A percentile compares a stretch with the other conserved stretches of the same genome.
These are phyloP conservation scores for Meriones psammophilus DNA, from an alignment of 2,797 vertebrate genomes.

Conservation along the genomic window DNA sequence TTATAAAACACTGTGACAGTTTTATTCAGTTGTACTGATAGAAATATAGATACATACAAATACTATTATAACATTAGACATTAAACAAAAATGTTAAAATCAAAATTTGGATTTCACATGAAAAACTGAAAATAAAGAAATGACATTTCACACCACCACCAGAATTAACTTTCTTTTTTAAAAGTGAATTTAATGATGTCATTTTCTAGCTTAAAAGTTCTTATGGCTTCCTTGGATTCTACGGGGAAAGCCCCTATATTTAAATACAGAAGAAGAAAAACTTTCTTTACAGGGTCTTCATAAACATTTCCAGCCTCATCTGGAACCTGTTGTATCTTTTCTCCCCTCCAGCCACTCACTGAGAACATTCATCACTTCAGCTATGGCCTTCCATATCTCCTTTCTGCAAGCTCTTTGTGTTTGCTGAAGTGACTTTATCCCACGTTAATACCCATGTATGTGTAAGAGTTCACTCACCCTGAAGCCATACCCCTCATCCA, in stretches of 20 bases:
- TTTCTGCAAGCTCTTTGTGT: neutral
- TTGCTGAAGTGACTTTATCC: neutral
- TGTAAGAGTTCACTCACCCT: neutral
- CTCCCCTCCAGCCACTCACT: neutral
- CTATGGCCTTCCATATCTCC: neutral
- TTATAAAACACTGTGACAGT: neutral
- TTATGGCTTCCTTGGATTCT: neutral
- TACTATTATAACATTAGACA: neutral
- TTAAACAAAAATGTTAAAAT: neutral
- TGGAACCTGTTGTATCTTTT: neutral
- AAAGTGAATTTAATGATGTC: neutral
- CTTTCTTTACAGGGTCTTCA: neutral
- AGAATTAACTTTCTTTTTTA: neutral
- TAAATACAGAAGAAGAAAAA: neutral
- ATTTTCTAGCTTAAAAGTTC: neutral
- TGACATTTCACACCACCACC: neutral
- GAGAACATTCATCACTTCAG: neutral
- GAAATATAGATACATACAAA: neutral
- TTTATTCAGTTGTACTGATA: neutral
- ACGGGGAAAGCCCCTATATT: neutral
- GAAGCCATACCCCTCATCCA: neutral
- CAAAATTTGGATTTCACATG: neutral
- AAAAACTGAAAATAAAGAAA: constrained; percentile 11
- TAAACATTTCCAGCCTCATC: neutral
- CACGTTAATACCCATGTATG: neutral